Base-by-base conservation (phyloP, 2,113 vertebrate species). In the Orycteropus afer region DNA sequence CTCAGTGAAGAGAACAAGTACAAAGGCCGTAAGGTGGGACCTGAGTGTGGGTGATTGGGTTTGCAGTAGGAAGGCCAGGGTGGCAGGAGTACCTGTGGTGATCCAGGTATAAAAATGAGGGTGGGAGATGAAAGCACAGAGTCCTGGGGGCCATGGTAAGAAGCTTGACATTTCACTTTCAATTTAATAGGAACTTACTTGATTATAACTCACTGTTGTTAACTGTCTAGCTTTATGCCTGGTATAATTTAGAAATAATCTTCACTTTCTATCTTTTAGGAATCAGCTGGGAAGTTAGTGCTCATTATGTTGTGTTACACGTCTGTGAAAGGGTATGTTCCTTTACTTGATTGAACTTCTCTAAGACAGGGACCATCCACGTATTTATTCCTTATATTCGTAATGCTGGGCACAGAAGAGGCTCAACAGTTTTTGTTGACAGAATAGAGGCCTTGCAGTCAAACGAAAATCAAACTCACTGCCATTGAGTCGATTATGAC, bases 201-300 rank as follows among this genome's bases (percentile, higher is more conserved):
- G 17, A 65, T 81, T 85, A 42, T 51, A 69, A 95, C 51, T 73
- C 57, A 40, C 7, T 93, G 7, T 67, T 49, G n/a, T 90, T 80
- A 89, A 93, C 45, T 74, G 15, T 67, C 69, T 80, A 80, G 32
- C 61, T 86, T 89, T 87, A 83, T 67, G 55, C 42, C 53, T 94
- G 49, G 83, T 77, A 40, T 86, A 40, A 45, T 90, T 83, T 79
- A 3, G 29, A 65, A 74, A 74, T 74, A 80, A 32, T 78, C 34
- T 59, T 87, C 42, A 79, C 2, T 57, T 90, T 57, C 37, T 17
- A 65, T 59, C 63, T 63, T 79, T 90, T 92, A 32, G 73, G 49
- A 95, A 80, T 85, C 42, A 47, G 27, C 3, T 93, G n/a, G 63
- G 78, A 81, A 29, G 3, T 86, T 94, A 82, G 17, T 11, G 55